phyloP scores from a whole-genome alignment of 2,888 invertebrate genomes.

The Helleia helle region DNA sequence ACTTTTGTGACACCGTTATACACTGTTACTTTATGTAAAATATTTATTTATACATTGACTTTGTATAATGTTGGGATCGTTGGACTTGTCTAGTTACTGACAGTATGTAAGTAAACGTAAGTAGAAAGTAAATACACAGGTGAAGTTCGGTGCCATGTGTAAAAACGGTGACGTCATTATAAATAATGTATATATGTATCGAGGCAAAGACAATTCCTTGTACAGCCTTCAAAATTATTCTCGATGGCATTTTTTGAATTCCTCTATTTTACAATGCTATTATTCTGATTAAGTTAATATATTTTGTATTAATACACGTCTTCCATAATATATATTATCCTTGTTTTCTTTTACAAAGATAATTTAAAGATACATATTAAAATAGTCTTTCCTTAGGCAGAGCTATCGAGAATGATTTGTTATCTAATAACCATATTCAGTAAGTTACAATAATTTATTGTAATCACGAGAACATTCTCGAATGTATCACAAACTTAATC shows the following conservation, averaged over 20 bases:
- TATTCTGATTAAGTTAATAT: too few relatives aligned
- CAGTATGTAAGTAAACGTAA: constrained; percentile 8
- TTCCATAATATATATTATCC: too few relatives aligned
- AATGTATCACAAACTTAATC: background rate
- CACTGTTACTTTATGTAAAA: background rate
- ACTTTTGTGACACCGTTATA: too few relatives aligned
- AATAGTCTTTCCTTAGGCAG: too few relatives aligned
- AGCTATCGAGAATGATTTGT: too few relatives aligned
- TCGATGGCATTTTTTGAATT: background rate
- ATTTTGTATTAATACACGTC: too few relatives aligned
- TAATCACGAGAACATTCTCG: too few relatives aligned
- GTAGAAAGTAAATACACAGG: constrained; percentile 1
- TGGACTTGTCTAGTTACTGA: constrained; percentile 40
- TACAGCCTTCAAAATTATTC: background rate
- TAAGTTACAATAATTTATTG: too few relatives aligned
- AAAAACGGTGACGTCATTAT: background rate
- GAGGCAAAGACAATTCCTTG: background rate
- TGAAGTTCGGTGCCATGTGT: constrained; percentile 8
- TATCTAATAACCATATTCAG: background rate
- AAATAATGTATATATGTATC: background rate
- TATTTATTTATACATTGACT: too few relatives aligned
- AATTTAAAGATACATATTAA: too few relatives aligned
- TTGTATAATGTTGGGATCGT: too few relatives aligned
- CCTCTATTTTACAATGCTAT: background rate
- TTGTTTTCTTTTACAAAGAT: too few relatives aligned